Evolutionary conservation across 2,797 vertebrate species (phyloP).

Genomic region (Neolamprologus multifasciatus): DNA sequence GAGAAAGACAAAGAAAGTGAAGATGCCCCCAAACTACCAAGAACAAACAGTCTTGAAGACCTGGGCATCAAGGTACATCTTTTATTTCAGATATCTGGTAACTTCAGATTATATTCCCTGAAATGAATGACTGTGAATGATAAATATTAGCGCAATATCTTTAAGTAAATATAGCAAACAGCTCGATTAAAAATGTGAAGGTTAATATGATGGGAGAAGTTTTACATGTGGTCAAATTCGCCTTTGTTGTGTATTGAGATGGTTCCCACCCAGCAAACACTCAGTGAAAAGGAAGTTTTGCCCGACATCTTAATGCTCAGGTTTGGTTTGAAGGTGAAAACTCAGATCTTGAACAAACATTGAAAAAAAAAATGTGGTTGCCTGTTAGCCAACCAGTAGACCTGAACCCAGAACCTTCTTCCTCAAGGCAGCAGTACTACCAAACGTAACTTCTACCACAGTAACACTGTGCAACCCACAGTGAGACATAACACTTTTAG

Average conservation of each 20-base stretch:
- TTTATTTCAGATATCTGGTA: background rate
- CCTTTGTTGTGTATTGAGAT: background rate
- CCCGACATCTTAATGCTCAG: background rate
- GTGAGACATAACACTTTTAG: background rate
- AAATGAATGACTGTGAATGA: background rate
- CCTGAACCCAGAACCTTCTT: background rate
- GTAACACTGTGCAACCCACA: background rate
- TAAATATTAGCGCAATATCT: background rate
- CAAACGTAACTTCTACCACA: background rate
- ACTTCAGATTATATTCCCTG: background rate
- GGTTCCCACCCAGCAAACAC: background rate
- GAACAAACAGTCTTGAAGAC: constrained; percentile 87
- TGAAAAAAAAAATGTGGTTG: rapidly evolving
- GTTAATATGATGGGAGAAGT: background rate
- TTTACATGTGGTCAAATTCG: background rate
- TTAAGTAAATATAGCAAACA: background rate
- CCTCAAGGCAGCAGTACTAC: background rate
- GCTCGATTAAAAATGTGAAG: background rate
- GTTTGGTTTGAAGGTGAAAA: background rate
- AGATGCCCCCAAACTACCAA: constrained; percentile 56
- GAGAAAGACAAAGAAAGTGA: constrained; percentile 22
- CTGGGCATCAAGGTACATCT: constrained; percentile 80
- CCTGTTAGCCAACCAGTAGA: background rate
- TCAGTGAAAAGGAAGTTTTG: background rate
- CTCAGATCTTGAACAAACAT: background rate